These are phyloP conservation scores for Frankliniella intonsa DNA, from an alignment of 2,888 invertebrate species.

Conservation along the genomic window DNA sequence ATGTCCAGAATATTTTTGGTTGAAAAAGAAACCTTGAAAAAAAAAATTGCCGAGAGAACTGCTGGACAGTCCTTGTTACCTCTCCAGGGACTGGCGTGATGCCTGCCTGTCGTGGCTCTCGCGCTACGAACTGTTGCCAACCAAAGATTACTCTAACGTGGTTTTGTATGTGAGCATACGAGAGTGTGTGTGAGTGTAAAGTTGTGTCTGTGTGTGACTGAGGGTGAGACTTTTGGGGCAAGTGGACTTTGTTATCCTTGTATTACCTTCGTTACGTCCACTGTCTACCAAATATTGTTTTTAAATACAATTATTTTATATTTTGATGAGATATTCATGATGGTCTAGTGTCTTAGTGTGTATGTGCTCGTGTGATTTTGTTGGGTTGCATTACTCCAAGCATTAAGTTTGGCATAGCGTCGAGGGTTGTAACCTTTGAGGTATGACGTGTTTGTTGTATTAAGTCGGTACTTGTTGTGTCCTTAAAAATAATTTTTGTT, in stretches of 20 bases:
- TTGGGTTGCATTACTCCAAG: too few relatives aligned
- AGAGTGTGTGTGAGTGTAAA: background rate
- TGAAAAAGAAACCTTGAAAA: too few relatives aligned
- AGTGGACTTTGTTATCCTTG: background rate
- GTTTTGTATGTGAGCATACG: background rate
- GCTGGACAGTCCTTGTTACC: constrained; percentile 16
- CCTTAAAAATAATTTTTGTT: constrained; percentile 13
- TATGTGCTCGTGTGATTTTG: too few relatives aligned
- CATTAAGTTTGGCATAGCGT: too few relatives aligned
- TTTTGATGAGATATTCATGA: background rate
- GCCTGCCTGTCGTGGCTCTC: background rate
- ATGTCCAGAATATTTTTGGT: too few relatives aligned
- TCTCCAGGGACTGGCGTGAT: background rate
- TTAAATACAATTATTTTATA: background rate
- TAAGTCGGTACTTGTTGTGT: constrained; percentile 10
- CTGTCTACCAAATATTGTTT: constrained; percentile 20
- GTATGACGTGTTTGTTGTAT: background rate
- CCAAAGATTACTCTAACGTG: constrained; percentile 25
- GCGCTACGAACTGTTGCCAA: constrained; percentile 24
- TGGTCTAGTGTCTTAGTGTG: too few relatives aligned
- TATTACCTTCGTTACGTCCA: background rate
- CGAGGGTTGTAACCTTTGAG: background rate
- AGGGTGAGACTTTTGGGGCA: background rate
- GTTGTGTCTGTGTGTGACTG: background rate
- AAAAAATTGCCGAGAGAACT: background rate